A percentile compares a stretch with the other conserved stretches of the same genome.
Conservation (phyloP, 2,113 vertebrate genomes). For the Oplegnathus fasciatus region DNA sequence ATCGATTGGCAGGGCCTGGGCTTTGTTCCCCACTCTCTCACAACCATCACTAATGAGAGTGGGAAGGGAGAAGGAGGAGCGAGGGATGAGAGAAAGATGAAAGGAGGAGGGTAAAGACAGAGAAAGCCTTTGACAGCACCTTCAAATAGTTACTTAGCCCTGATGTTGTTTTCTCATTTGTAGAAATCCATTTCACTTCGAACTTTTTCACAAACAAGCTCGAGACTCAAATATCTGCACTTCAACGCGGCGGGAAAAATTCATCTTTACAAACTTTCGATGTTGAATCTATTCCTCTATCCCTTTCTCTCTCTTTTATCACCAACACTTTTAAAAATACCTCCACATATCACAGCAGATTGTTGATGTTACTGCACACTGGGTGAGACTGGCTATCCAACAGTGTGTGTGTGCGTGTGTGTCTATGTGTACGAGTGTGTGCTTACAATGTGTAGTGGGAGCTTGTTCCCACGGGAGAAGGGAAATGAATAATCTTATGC, state of each 20-base stretch:
- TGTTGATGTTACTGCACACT: no score
- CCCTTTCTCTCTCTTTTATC: conserved; percentile 32
- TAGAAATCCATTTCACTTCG: conserved; percentile 69
- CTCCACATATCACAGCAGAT: conserved; percentile 28
- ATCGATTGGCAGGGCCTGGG: conserved; percentile 74
- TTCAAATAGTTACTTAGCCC: conserved; percentile 74
- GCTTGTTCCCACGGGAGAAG: conserved; percentile 49
- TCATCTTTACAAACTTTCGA: conserved; percentile 20
- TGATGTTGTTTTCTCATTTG: conserved; percentile 74
- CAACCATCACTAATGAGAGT: conserved; percentile 75
- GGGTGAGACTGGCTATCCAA: no score
- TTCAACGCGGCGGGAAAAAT: conserved; percentile 8
- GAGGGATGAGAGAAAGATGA: conserved; percentile 73
- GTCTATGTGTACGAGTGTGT: neutral
- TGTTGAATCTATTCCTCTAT: neutral
- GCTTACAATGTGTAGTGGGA: conserved; percentile 26
- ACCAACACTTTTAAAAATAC: conserved; percentile 27
- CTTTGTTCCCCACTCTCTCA: conserved; percentile 79
- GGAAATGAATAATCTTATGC: conserved; percentile 76
- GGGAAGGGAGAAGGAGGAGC: conserved; percentile 59
- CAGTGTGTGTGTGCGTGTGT: no score
- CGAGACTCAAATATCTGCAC: conserved; percentile 11
- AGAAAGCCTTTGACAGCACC: conserved; percentile 77
- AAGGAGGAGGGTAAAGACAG: conserved; percentile 66
- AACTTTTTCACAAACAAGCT: conserved; percentile 40